A percentile compares a stretch with the other conserved stretches of the same genome.
Conservation (phyloP, 2,113 vertebrate species). For the Semicossyphus pulcher region DNA sequence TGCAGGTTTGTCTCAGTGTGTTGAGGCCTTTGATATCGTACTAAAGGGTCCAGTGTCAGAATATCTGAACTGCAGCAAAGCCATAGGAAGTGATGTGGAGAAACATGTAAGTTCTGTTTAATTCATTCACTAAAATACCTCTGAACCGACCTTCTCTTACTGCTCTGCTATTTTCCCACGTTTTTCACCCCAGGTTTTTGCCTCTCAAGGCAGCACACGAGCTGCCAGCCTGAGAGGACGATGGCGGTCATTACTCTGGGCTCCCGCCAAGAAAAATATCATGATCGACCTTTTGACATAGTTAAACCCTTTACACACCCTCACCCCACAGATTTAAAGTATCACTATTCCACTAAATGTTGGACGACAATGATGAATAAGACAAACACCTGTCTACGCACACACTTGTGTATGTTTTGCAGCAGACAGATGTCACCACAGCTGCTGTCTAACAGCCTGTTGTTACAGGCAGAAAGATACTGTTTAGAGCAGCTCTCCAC, state of each 20-base stretch:
- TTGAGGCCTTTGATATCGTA: conserved; percentile 92
- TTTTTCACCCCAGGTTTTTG: too few species aligned
- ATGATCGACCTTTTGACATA: too few species aligned
- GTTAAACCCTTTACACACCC: background rate
- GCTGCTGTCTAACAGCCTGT: conserved; percentile 30
- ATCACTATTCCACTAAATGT: background rate
- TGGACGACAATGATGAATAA: background rate
- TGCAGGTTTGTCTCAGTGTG: conserved; percentile 85
- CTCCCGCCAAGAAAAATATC: too few species aligned
- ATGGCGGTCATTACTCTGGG: too few species aligned
- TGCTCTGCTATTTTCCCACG: too few species aligned
- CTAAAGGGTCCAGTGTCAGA: conserved; percentile 88
- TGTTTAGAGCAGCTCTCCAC: too few species aligned
- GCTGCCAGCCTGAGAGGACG: too few species aligned
- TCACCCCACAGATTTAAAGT: too few species aligned
- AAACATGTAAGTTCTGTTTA: conserved; percentile 90
- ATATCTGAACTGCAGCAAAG: conserved; percentile 89
- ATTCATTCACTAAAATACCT: background rate
- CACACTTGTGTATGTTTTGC: too few species aligned
- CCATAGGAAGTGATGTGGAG: conserved; percentile 92
- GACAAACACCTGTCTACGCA: background rate
- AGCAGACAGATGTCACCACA: conserved; percentile 44
- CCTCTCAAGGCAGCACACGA: too few species aligned
- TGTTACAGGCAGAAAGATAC: too few species aligned
- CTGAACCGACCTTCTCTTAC: too few species aligned